Conservation (phyloP, 2,888 invertebrate genomes). For the Melanchra persicariae region DNA sequence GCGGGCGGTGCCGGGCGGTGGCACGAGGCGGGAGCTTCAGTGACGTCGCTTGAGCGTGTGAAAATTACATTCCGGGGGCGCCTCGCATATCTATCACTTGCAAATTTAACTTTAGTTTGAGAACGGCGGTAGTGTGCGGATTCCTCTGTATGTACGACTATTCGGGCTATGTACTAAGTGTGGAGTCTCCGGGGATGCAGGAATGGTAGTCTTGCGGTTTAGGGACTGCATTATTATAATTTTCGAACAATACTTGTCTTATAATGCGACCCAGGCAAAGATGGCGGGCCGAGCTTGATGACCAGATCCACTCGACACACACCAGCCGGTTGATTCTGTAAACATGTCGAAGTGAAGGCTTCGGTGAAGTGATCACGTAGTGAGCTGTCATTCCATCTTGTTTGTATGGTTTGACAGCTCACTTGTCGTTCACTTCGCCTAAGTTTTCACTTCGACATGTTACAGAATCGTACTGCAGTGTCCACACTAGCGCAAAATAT, state of each 20-base stretch:
- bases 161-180: constrained; percentile 53
- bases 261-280: too few relatives aligned
- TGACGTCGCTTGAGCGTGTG: constrained; percentile 88
- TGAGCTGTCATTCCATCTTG: too few relatives aligned
- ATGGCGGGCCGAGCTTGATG: too few relatives aligned
- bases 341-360: too few relatives aligned
- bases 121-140: constrained; percentile 70
- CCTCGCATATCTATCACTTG: constrained; percentile 91
- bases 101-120: constrained; percentile 90
- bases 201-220: constrained; percentile 15
- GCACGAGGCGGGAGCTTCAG: constrained; percentile 73
- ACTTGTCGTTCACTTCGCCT: too few relatives aligned
- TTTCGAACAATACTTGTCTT: neutral
- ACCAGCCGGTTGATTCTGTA: too few relatives aligned
- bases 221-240: constrained; percentile 25
- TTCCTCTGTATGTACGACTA: constrained; percentile 56
- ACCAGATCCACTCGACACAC: too few relatives aligned
- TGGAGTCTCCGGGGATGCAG: constrained; percentile 41
- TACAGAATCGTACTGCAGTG: too few relatives aligned
- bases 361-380: too few relatives aligned
- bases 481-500: too few relatives aligned
- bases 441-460: too few relatives aligned
- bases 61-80: constrained; percentile 91
- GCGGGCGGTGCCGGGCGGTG: constrained; percentile 62
- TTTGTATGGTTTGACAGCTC: too few relatives aligned